Conservation (phyloP, 2,113 vertebrate species). For the Perognathus longimembris region DNA sequence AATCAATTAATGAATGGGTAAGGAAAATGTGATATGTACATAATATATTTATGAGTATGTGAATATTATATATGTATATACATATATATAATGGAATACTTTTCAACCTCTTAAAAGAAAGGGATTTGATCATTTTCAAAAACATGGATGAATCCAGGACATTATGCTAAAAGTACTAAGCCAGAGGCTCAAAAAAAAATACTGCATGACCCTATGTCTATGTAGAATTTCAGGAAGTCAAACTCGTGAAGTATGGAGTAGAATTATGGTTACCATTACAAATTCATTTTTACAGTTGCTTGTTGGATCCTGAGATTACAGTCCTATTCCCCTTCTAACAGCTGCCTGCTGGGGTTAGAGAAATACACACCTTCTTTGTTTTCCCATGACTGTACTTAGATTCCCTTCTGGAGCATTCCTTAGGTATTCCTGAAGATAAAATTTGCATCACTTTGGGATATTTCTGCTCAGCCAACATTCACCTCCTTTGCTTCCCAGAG, state of each 20-base stretch:
- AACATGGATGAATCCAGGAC: not conserved
- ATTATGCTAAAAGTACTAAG: not conserved
- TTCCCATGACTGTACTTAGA: not conserved
- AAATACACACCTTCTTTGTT: not conserved
- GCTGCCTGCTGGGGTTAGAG: not conserved
- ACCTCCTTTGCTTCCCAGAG: not conserved
- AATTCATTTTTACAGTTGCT: not conserved
- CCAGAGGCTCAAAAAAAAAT: not conserved
- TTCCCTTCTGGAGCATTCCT: conserved; percentile 19
- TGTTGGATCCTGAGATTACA: not conserved
- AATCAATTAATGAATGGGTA: too few species aligned
- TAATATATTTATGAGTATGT: not conserved
- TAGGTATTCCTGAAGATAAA: not conserved
- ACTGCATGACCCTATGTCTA: not conserved
- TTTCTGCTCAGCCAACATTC: conserved; percentile 11
- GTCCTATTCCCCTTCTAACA: not conserved
- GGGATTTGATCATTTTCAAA: not conserved
- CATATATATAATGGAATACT: not conserved
- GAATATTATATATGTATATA: not conserved
- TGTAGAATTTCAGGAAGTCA: not conserved
- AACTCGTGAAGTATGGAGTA: not conserved
- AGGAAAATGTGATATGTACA: not conserved
- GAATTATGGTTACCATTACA: not conserved
- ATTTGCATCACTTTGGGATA: not conserved
- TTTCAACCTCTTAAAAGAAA: not conserved